Percentiles rank a stretch among this genome's conserved stretches.
These are phyloP conservation scores for Porites rus DNA, from an alignment of 92 coral and sea anemone species.

Conservation along the genomic window DNA sequence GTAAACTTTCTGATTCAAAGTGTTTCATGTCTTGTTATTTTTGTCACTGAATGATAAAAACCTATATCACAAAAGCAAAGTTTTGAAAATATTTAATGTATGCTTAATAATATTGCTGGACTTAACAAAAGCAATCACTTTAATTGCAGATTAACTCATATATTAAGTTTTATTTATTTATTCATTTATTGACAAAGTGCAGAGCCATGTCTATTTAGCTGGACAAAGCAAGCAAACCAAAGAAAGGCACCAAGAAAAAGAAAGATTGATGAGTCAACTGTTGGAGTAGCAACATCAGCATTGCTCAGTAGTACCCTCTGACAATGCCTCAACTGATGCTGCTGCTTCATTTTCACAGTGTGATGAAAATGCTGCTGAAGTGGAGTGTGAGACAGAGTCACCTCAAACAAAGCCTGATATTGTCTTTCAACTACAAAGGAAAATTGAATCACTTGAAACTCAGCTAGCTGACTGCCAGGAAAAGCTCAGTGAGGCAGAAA, in stretches of 20 bases:
- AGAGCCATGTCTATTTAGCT: slow-evolving; percentile 38
- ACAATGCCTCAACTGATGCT: slow-evolving; percentile 15
- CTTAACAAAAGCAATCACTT: slow-evolving; percentile 9
- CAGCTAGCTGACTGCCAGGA: slow-evolving; percentile 28
- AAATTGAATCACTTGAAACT: slow-evolving; percentile 21
- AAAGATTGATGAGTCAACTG: slow-evolving; percentile 21
- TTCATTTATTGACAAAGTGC: slow-evolving; percentile 14
- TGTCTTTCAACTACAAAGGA: slow-evolving; percentile 14
- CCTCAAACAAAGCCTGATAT: slow-evolving; percentile 4
- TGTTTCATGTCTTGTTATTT: slow-evolving; percentile 4
- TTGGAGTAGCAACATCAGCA: slow-evolving; percentile 7
- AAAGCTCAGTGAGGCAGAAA: slow-evolving; percentile 20
- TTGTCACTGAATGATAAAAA: slow-evolving; percentile 17
- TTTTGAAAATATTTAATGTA: slow-evolving; percentile 23
- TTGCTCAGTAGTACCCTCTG: slow-evolving; percentile 5
- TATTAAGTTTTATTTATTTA: neutral
- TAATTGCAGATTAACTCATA: slow-evolving; percentile 3
- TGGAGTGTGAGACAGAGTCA: neutral
- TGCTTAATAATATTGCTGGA: slow-evolving; percentile 20
- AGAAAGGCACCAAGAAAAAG: slow-evolving; percentile 32
- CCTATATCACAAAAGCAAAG: slow-evolving; percentile 12
- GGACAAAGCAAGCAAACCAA: neutral
- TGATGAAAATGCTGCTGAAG: slow-evolving; percentile 24
- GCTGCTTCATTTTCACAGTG: slow-evolving; percentile 11
- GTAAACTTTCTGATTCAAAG: neutral